A percentile compares a stretch with the other conserved stretches of the same genome.
Conservation (phyloP, 2,113 vertebrate genomes). For the Pipra filicauda region DNA sequence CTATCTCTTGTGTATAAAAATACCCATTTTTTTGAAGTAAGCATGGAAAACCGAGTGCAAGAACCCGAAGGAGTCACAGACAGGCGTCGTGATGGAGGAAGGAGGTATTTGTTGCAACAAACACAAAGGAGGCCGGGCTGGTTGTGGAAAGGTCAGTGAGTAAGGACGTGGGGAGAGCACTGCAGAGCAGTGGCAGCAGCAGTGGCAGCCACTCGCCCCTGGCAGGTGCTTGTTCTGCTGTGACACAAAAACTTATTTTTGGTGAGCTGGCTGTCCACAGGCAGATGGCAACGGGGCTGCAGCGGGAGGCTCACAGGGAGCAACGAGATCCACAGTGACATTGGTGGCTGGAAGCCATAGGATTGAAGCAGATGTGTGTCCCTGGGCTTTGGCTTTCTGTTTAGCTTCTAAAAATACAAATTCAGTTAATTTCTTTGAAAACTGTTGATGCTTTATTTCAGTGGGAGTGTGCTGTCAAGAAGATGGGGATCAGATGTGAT, state of each 20-base stretch:
- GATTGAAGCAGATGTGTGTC: not conserved
- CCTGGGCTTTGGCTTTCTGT: conserved; percentile 1
- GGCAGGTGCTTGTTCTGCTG: conserved; percentile 40
- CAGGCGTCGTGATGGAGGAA: not conserved
- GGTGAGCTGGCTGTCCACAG: not conserved
- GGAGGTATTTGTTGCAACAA: not conserved
- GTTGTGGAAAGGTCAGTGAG: conserved; percentile 28
- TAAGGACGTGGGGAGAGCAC: not conserved
- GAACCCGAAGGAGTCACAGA: not conserved
- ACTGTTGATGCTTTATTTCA: not conserved
- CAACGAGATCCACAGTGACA: not conserved
- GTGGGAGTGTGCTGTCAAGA: not conserved
- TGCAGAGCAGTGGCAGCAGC: not conserved
- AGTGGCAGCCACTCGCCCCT: not conserved
- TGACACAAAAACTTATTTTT: conserved; percentile 49
- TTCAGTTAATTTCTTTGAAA: not conserved
- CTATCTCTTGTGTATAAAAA: not conserved
- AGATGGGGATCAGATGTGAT: not conserved
- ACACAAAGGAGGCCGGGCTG: not conserved
- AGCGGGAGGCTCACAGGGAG: not conserved
- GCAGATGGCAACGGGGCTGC: not conserved
- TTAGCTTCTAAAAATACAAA: conserved; percentile 16
- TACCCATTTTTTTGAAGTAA: not conserved
- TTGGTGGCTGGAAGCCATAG: not conserved
- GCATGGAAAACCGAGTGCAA: not conserved